Conservation (phyloP, 2,888 invertebrate species). For the Chymomyza fuscimana region DNA sequence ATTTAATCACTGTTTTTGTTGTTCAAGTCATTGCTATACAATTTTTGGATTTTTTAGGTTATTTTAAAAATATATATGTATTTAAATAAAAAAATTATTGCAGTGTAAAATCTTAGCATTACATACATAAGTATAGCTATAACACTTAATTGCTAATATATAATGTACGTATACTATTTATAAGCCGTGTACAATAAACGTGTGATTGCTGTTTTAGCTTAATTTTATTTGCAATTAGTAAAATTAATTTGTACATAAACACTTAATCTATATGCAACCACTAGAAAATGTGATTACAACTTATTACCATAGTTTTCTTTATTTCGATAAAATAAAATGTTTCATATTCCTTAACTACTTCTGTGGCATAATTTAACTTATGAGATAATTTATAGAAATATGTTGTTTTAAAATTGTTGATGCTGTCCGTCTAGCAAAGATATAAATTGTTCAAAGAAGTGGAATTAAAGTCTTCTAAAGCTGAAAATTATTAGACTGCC, state of each 20-base stretch:
- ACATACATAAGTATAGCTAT: background rate
- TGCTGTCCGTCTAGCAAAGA: no score
- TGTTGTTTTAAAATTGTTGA: no score
- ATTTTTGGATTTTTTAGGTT: background rate
- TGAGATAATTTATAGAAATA: no score
- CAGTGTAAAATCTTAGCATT: background rate
- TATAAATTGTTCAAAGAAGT: no score
- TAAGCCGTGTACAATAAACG: constrained; percentile 16
- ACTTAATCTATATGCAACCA: constrained; percentile 7
- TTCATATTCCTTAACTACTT: constrained; percentile 12
- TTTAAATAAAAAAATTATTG: background rate
- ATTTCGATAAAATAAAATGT: constrained; percentile 39
- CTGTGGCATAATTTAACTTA: no score
- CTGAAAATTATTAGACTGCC: no score
- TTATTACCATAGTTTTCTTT: constrained; percentile 41
- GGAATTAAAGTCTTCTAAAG: no score
- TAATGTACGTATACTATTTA: background rate
- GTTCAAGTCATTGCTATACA: background rate
- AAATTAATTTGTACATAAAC: background rate
- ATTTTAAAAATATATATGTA: background rate
- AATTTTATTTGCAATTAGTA: constrained; percentile 28
- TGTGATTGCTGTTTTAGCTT: constrained; percentile 46
- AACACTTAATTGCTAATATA: background rate
- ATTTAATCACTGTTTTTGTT: background rate
- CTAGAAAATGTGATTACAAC: constrained; percentile 37